Evolutionary conservation across 2,888 invertebrate species (phyloP).

Genomic region (Scelioninae gen. 2): DNA sequence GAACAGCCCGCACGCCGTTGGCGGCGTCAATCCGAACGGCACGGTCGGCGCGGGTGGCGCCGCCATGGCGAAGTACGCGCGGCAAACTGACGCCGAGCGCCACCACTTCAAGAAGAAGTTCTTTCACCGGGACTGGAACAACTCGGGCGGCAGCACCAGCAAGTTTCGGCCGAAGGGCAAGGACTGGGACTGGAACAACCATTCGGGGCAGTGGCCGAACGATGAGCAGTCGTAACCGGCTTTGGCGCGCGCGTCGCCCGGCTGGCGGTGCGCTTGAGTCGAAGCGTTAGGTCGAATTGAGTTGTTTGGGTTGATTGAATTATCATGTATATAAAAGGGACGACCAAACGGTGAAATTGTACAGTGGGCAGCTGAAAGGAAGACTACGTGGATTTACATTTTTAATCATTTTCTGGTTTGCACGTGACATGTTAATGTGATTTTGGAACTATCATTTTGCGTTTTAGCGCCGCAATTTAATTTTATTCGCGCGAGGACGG

Average conservation of each 20-base stretch:
- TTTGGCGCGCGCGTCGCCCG: no score
- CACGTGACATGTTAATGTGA: no score
- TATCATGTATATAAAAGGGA: constrained; percentile 28
- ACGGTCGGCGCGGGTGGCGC: constrained; percentile 65
- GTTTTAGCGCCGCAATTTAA: no score
- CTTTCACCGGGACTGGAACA: constrained; percentile 81
- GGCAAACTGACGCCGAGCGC: constrained; percentile 76
- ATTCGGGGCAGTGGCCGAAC: constrained; percentile 74
- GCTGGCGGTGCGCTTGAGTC: not conserved
- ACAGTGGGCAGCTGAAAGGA: constrained; percentile 1
- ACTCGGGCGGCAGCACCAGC: constrained; percentile 73
- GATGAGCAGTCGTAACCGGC: constrained; percentile 72
- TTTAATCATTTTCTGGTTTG: no score
- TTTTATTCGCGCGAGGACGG: no score
- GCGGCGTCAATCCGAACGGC: constrained; percentile 74
- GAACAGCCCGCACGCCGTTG: constrained; percentile 75
- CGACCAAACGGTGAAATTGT: not conserved
- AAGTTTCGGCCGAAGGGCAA: constrained; percentile 85
- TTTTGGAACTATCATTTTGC: no score
- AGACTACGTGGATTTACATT: no score
- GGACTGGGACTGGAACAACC: constrained; percentile 82
- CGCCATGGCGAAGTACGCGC: constrained; percentile 68
- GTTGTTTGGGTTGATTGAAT: constrained; percentile 28
- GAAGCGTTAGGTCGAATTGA: constrained; percentile 10
- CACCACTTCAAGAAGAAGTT: constrained; percentile 91